These are phyloP conservation scores for Paramuricea clavata DNA, from an alignment of 92 coral and sea anemone genomes.

Conservation along the genomic window DNA sequence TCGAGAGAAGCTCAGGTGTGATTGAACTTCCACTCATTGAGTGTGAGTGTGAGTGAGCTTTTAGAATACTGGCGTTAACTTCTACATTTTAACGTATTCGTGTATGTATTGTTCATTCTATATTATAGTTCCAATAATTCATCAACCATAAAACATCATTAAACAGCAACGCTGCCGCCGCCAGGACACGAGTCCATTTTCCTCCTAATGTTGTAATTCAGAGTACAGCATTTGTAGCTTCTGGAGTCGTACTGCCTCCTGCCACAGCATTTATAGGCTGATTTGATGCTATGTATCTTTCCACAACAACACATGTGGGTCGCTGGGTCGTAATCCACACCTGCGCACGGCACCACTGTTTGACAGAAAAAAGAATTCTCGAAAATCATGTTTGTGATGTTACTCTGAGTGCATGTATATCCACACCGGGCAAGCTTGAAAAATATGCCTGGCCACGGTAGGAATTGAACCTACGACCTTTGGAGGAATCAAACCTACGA, in stretches of 20 bases:
- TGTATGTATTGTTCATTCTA: too few species aligned
- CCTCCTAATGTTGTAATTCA: neutral
- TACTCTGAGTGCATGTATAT: too few species aligned
- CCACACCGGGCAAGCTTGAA: too few species aligned
- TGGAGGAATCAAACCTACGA: too few species aligned
- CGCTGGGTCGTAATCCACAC: neutral
- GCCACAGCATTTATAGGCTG: neutral
- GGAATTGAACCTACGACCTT: too few species aligned
- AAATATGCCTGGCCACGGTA: too few species aligned
- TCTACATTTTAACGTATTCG: neutral
- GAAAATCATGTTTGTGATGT: too few species aligned
- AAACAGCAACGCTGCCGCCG: neutral
- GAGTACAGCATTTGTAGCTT: neutral
- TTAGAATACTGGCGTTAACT: neutral
- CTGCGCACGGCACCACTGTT: neutral
- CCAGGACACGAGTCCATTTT: neutral
- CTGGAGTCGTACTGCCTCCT: neutral
- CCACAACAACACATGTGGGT: slow-evolving; percentile 5
- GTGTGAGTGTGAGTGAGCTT: too few species aligned
- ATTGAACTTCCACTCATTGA: too few species aligned
- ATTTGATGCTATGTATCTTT: neutral
- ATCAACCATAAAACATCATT: neutral
- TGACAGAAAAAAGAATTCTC: neutral
- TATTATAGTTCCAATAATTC: neutral
- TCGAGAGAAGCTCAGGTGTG: too few species aligned